Base-by-base conservation (phyloP, 2,888 invertebrate genomes). In the Hyppa rectilinea region DNA sequence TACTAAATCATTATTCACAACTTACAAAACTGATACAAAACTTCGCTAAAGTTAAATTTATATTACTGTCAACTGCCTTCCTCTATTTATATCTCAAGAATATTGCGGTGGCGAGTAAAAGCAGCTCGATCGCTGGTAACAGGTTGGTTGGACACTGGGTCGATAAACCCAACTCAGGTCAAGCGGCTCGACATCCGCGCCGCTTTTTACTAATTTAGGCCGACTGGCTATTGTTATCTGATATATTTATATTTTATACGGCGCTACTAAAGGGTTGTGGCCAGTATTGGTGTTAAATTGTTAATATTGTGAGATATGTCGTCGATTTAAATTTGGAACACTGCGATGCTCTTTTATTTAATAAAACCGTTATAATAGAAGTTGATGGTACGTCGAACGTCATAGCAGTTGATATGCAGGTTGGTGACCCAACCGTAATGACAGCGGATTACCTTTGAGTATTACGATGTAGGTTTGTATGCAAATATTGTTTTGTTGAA, bases 111-210 rank as follows among this genome's bases (percentile, higher is more conserved):
- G 69, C 78, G 77, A 53, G 61, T 55, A 40, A 71, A 73, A 71
- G 66, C 64, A 67, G 72, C 61, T 71, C 40, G 67, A 64, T 71
- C 58, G 65, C 49, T 34, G 26, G 67, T 70, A 75, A 79, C 81
- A 81, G 80, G 79, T 83, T 80, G 80, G 79, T 83, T 80, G 82
- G 66, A 68, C 73, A 83, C 74, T 83, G 79, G 88, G 89, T 88
- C 89, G 86, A 87, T 85, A 87, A 87, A 86, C 88, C 82, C 75
- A 26, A 64, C 71, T 74, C 79, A 80, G 83, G 83, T 85, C 86
- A 83, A 78, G 75, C 83, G 80, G 79, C 70, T 53, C 79, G 66
- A 61, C 65, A 71, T 75, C 81, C 78, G 78, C 60, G 9, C 61
- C 50, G 47, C 69, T 73, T 73, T 78, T 79, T 83, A 78, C 63